Percentiles rank a stretch among this genome's conserved stretches.
Evolutionary conservation across 2,888 invertebrate species (phyloP).

Genomic region (Labia minor): DNA sequence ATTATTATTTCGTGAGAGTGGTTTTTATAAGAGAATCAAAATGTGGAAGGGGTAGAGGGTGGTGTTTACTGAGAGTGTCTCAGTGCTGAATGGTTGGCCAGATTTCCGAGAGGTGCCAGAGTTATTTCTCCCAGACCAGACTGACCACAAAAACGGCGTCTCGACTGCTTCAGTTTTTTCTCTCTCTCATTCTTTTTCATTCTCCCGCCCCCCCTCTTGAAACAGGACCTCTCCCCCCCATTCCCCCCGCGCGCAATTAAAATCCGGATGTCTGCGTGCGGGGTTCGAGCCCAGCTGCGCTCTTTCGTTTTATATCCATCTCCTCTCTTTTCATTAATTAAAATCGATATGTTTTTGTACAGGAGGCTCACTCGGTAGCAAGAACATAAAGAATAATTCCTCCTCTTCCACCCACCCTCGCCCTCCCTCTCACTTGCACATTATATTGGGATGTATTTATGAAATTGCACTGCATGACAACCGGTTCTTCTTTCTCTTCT

Average conservation of each 20-base stretch:
- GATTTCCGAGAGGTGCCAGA: too few species aligned
- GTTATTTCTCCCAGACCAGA: not conserved
- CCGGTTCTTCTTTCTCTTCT: not conserved
- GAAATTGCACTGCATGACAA: not conserved
- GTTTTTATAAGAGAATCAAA: too few species aligned
- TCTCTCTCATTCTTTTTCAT: not conserved
- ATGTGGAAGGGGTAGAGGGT: too few species aligned
- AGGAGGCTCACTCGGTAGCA: not conserved
- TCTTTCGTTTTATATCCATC: not conserved
- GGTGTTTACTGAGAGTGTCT: too few species aligned
- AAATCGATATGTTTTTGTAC: not conserved
- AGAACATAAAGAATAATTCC: conserved; percentile 3
- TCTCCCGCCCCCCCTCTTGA: conserved; percentile 15
- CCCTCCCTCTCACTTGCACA: not conserved
- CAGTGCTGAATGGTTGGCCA: too few species aligned
- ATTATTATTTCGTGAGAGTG: too few species aligned
- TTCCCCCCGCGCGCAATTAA: not conserved
- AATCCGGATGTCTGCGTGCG: not conserved
- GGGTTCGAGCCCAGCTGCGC: not conserved
- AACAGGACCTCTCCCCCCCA: too few species aligned
- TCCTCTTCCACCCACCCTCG: too few species aligned
- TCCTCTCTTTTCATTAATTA: conserved; percentile 1
- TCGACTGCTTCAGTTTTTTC: not conserved
- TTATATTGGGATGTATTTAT: not conserved
- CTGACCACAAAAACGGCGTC: conserved; percentile 19